Evolutionary conservation across 2,888 invertebrate genomes (phyloP).

Genomic region (Erebia epiphron): DNA sequence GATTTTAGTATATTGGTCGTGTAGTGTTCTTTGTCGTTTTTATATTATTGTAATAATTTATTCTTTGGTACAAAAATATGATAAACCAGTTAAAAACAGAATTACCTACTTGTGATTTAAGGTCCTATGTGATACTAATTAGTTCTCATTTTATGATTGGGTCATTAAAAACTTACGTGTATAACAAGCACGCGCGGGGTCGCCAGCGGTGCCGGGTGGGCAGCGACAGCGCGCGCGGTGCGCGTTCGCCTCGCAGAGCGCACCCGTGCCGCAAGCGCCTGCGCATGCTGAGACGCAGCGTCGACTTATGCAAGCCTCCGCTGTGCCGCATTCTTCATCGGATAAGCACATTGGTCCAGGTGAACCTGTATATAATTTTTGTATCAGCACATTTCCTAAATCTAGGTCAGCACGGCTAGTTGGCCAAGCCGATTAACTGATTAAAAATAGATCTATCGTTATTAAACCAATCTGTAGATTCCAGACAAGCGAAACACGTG

Average conservation of each 20-base stretch:
- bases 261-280: constrained; percentile 91
- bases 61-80: no score
- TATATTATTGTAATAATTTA: no score
- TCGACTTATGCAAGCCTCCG: constrained; percentile 90
- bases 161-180: constrained; percentile 86
- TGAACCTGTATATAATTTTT: constrained; percentile 52
- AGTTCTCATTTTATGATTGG: not conserved
- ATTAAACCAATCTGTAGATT: no score
- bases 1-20: no score
- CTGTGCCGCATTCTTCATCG: constrained; percentile 89
- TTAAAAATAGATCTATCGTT: no score
- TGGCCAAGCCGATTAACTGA: not conserved
- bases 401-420: not conserved
- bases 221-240: constrained; percentile 94
- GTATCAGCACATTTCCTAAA: not conserved
- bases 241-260: constrained; percentile 89
- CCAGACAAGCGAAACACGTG: no score
- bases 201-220: constrained; percentile 93
- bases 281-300: constrained; percentile 93
- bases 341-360: constrained; percentile 85
- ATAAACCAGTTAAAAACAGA: no score
- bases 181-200: constrained; percentile 92
- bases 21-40: no score
- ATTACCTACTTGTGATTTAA: no score
- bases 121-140: no score